A percentile compares a stretch with the other conserved stretches of the same genome.
phyloP scores from a whole-genome alignment of 2,888 invertebrate genomes.

The Brachyptera putata region DNA sequence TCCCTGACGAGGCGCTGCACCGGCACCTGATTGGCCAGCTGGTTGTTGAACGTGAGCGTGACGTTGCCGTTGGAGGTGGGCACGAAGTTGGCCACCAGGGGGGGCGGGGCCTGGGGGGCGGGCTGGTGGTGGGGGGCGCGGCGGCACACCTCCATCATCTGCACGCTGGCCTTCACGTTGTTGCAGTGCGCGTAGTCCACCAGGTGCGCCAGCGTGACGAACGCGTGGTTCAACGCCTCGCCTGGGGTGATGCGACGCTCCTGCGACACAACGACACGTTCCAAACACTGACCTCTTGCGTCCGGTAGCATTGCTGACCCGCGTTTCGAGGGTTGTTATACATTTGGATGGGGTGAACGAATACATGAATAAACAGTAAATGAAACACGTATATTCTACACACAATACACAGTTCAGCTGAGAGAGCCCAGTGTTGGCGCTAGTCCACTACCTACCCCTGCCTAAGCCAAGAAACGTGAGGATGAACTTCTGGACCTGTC shows the following conservation, averaged over 20 bases:
- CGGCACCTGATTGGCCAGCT: slow-evolving; percentile 69
- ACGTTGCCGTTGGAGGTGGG: slow-evolving; percentile 78
- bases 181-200: slow-evolving; percentile 96
- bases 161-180: slow-evolving; percentile 94
- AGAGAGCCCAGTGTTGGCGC: too few species aligned
- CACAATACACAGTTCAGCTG: too few species aligned
- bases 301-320: too few species aligned
- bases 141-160: slow-evolving; percentile 89
- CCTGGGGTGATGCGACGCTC: slow-evolving; percentile 93
- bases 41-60: slow-evolving; percentile 85
- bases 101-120: slow-evolving; percentile 49
- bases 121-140: slow-evolving; percentile 52
- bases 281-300: too few species aligned
- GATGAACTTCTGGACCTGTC: too few species aligned
- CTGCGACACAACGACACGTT: too few species aligned
- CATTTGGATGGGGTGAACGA: too few species aligned
- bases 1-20: slow-evolving; percentile 67
- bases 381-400: too few species aligned
- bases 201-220: slow-evolving; percentile 87
- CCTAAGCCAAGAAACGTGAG: too few species aligned
- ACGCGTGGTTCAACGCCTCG: slow-evolving; percentile 92
- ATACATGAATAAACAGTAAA: too few species aligned
- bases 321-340: too few species aligned
- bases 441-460: too few species aligned
- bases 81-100: slow-evolving; percentile 69